Evolutionary conservation across 37 sponge, comb jelly and placozoan species (phyloP).

Genomic region (Cladorhizidae sp.): DNA sequence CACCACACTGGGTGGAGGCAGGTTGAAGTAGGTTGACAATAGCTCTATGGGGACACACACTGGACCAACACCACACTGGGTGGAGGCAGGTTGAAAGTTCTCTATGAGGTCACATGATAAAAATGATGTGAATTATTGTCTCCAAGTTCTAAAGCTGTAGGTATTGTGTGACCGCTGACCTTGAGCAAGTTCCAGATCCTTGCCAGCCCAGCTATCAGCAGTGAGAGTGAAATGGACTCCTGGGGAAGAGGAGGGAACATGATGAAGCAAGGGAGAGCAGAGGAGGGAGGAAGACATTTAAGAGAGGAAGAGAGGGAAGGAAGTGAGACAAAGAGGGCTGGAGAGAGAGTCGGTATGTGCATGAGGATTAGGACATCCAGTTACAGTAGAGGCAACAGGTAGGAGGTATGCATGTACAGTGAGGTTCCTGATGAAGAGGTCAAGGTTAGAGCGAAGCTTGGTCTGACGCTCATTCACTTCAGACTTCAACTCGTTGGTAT

Average conservation of each 20-base stretch:
- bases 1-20: too few species aligned
- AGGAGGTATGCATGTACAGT: background rate
- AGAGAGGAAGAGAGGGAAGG: too few species aligned
- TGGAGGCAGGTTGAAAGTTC: too few species aligned
- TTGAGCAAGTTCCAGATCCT: conserved; percentile 69
- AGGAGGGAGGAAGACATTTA: too few species aligned
- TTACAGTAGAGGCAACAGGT: background rate
- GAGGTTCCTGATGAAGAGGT: conserved; percentile 50
- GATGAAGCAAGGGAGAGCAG: background rate
- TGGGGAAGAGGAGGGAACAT: background rate
- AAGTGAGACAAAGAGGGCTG: too few species aligned
- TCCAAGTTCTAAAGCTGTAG: background rate
- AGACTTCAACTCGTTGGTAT: conserved; percentile 2
- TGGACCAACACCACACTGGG: too few species aligned
- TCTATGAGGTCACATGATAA: too few species aligned
- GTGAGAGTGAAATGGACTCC: conserved; percentile 41
- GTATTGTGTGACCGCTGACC: conserved; percentile 31
- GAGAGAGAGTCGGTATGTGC: background rate
- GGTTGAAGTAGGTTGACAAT: too few species aligned
- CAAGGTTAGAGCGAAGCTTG: conserved; percentile 49
- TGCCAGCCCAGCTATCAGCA: conserved; percentile 65
- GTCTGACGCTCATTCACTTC: conserved; percentile 29
- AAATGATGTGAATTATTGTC: too few species aligned
- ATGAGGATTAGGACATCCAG: background rate
- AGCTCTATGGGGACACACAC: too few species aligned